These are phyloP conservation scores for Mystacides longicornis DNA, from an alignment of 2,888 invertebrate genomes.

Conservation along the genomic window DNA sequence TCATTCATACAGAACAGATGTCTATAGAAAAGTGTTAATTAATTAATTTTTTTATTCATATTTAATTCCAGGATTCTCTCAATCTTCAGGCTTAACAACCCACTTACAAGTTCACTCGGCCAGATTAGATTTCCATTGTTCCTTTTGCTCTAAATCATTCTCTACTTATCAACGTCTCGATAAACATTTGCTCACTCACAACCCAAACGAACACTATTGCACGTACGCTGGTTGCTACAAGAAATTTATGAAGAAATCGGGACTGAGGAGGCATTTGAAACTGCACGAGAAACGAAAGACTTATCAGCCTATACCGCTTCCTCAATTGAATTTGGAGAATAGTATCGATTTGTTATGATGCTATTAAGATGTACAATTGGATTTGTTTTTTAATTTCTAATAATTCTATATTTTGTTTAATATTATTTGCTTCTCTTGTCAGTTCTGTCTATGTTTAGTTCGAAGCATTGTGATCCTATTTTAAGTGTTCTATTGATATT, in stretches of 20 bases:
- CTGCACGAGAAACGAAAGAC: conserved; percentile 9
- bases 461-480: too few species aligned
- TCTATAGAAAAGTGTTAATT: too few species aligned
- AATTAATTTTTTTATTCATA: not conserved
- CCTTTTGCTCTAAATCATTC: conserved; percentile 31
- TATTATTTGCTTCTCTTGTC: too few species aligned
- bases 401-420: not conserved
- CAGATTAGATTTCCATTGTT: conserved; percentile 29
- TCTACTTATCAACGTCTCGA: conserved; percentile 28
- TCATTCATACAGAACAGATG: not conserved
- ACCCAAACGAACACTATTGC: conserved; percentile 30
- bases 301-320: not conserved
- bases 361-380: too few species aligned
- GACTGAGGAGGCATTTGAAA: conserved; percentile 31
- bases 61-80: conserved; percentile 32
- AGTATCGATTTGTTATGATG: too few species aligned
- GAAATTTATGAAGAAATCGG: conserved; percentile 30
- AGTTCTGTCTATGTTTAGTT: too few species aligned
- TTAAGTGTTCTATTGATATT: too few species aligned
- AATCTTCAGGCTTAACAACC: conserved; percentile 37
- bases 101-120: conserved; percentile 39
- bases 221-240: conserved; percentile 30
- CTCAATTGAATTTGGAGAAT: not conserved
- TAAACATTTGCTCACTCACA: conserved; percentile 12
- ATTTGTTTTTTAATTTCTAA: not conserved